Evolutionary conservation across 2,888 invertebrate genomes (phyloP), one percentile per base, ranked within the genome.

Genomic region (Thymelicus acteon): DNA sequence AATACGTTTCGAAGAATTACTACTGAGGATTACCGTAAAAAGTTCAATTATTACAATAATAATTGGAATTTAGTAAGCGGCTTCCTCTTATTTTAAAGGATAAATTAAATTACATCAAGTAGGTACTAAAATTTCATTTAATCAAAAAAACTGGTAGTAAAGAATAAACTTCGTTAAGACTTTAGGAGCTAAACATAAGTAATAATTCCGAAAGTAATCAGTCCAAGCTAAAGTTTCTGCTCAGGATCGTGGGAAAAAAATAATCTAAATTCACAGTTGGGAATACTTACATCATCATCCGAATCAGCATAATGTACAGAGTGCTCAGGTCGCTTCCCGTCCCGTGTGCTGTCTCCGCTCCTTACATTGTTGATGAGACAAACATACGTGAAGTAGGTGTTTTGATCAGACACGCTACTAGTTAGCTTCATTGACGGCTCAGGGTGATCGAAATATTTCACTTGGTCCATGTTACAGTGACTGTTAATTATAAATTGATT

Each of bases 321-420:
- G 12, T 40, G 24, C 0, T 71, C 19, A 47, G 49, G 8, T 40
- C 47, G 31, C 6, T 52, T 70, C 7, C n/a, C 31, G 10, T 65
- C 44, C 7, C 52, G 54, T 6, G 15, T 58, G 48, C 69, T 66
- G 62, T 67, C 67, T 40, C 73, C 69, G 64, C 71, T 77, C n/a
- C 81, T 85, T 40, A 85, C 77, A 48, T 85, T 84, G 69, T 87
- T 85, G 52, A 90, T 75, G 57, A 89, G 83, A 76, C 92, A 92
- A 52, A 90, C 86, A 68, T 91, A 92, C 2, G 87, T 87, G 58
- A 85, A 82, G 70, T 79, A 86, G 13, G 86, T 80, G 72, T 90
- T 91, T 73, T 91, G 90, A 61, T 90, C 91, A 2, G 91, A 90
- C 15, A 80, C 83, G 72, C 89, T 91, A 72, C 78, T 84, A 12